phyloP scores from a whole-genome alignment of 2,113 vertebrate genomes.

The Gymnobelideus leadbeateri region DNA sequence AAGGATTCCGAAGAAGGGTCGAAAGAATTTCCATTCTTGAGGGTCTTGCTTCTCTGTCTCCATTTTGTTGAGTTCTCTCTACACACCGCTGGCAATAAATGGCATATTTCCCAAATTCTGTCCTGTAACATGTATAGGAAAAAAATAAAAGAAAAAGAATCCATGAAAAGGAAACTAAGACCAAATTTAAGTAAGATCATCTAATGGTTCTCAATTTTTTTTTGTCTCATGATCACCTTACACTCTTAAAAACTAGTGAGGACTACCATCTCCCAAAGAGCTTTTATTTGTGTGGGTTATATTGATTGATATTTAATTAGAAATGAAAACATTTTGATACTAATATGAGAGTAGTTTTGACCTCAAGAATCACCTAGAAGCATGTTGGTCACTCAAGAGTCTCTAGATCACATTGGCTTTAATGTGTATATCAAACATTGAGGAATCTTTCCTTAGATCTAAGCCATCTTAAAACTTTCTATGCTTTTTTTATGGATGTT shows the following conservation, averaged over 20 bases:
- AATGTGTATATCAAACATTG: not conserved
- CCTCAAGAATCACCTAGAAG: not conserved
- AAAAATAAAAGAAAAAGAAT: constrained; percentile 48
- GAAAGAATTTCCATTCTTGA: constrained; percentile 99
- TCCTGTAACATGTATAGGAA: constrained; percentile 84
- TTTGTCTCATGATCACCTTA: not conserved
- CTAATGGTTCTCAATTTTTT: not conserved
- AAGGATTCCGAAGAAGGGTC: constrained; percentile 96
- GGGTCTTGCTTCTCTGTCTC: constrained; percentile 93
- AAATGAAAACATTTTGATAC: not conserved
- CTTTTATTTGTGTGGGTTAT: not conserved
- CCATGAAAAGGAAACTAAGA: constrained; percentile 62
- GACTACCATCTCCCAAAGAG: not conserved
- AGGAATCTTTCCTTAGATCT: constrained; percentile 2
- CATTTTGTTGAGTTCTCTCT: constrained; percentile 95
- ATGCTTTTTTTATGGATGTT: constrained; percentile 21
- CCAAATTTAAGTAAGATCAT: constrained; percentile 44
- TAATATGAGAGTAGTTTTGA: not conserved
- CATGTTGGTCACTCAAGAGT: not conserved
- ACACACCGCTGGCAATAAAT: constrained; percentile 97
- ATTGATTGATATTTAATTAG: not conserved
- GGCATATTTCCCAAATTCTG: constrained; percentile 97
- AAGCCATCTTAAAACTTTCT: constrained; percentile 7
- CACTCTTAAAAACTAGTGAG: not conserved
- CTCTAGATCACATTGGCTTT: not conserved